Evolutionary conservation across 2,113 vertebrate genomes (phyloP).

Genomic region (Trematocara stigmaticum): DNA sequence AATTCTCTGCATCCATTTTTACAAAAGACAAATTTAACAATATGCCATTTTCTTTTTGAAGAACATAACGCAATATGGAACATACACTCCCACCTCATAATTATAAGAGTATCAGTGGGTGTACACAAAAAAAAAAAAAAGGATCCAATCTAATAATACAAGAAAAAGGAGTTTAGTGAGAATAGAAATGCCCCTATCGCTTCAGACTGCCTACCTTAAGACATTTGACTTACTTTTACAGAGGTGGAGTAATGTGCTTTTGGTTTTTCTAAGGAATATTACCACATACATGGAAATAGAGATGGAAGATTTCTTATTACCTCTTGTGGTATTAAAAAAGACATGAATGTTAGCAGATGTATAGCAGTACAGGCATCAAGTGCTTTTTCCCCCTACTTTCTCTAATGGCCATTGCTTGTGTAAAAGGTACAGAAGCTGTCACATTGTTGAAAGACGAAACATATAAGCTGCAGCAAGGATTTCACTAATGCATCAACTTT

Average conservation of each 20-base stretch:
- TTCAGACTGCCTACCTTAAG: not conserved
- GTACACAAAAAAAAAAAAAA: too few relatives aligned
- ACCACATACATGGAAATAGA: not conserved
- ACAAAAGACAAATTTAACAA: too few relatives aligned
- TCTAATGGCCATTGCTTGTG: not conserved
- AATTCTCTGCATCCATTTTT: too few relatives aligned
- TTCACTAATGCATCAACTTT: not conserved
- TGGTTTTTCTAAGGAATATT: not conserved
- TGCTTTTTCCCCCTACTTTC: accelerated
- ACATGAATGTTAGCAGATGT: not conserved
- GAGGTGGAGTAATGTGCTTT: not conserved
- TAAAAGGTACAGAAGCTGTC: not conserved
- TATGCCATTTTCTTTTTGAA: too few relatives aligned
- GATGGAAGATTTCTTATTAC: not conserved
- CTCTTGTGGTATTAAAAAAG: not conserved
- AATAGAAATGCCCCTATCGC: not conserved
- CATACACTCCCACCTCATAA: too few relatives aligned
- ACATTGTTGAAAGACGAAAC: not conserved
- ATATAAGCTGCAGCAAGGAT: not conserved
- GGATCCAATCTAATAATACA: too few relatives aligned
- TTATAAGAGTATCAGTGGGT: too few relatives aligned
- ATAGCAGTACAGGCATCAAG: not conserved
- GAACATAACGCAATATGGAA: too few relatives aligned
- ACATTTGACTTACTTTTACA: not conserved
- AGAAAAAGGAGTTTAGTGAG: not conserved